A percentile compares a stretch with the other conserved stretches of the same genome.
phyloP scores from a whole-genome alignment of 2,797 vertebrate species.

The Melopsittacus undulatus region DNA sequence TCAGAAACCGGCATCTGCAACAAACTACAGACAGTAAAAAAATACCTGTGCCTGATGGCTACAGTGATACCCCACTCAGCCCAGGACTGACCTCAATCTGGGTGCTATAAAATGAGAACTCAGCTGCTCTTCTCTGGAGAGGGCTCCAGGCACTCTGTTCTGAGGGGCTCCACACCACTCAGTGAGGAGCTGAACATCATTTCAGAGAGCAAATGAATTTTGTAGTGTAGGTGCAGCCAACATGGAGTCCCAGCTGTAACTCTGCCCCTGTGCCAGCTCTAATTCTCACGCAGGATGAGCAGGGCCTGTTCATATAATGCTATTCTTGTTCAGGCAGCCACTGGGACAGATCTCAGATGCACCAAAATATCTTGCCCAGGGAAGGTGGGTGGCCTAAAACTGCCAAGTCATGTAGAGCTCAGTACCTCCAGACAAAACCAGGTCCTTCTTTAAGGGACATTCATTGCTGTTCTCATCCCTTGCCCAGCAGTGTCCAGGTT shows the following conservation, averaged over 20 bases:
- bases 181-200: background rate
- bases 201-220: background rate
- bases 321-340: background rate
- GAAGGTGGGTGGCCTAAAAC: background rate
- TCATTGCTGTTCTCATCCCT: background rate
- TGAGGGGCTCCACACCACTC: fast-evolving
- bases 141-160: background rate
- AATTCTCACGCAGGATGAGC: background rate
- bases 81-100: fast-evolving
- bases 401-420: background rate
- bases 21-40: background rate
- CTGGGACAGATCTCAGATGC: slow-evolving; percentile 12
- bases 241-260: background rate
- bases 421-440: background rate
- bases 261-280: background rate
- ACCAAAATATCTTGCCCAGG: background rate
- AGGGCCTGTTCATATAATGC: background rate
- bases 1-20: background rate
- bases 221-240: background rate
- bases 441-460: background rate
- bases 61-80: fast-evolving
- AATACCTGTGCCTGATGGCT: background rate
- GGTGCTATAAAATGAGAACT: fast-evolving
- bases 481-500: background rate
- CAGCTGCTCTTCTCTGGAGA: background rate